Evolutionary conservation across 2,797 vertebrate genomes (phyloP).

Genomic region (Sebastiscus tertius): DNA sequence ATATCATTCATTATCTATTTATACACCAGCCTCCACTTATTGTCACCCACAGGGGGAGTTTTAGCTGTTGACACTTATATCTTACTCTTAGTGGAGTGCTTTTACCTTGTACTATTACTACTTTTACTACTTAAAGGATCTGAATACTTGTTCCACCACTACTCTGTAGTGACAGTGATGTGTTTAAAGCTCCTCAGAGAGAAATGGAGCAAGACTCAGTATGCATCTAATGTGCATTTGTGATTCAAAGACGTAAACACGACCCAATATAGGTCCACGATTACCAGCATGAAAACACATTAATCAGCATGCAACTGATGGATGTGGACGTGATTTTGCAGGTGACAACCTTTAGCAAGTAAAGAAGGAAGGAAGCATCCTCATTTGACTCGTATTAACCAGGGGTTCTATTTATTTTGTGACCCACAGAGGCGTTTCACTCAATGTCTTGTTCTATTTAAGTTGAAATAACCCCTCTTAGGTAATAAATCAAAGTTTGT

Average conservation of each 20-base stretch:
- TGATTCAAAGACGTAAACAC: background rate
- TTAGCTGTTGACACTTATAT: background rate
- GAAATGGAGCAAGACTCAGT: background rate
- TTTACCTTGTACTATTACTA: background rate
- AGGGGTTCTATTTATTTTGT: constrained; percentile 36
- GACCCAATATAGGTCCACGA: background rate
- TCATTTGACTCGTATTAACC: constrained; percentile 40
- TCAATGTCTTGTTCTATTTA: constrained; percentile 58
- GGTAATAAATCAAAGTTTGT: constrained; percentile 68
- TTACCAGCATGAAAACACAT: background rate
- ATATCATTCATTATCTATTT: background rate
- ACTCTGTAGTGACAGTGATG: background rate
- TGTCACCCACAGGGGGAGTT: background rate
- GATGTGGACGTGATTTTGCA: background rate
- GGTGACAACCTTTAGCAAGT: background rate
- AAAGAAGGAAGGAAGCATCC: background rate
- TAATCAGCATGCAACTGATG: background rate
- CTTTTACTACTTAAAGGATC: background rate
- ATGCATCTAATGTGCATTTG: background rate
- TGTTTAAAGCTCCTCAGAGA: background rate
- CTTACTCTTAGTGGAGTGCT: background rate
- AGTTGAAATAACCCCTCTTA: constrained; percentile 61
- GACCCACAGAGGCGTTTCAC: constrained; percentile 60
- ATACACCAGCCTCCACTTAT: background rate
- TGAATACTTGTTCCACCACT: background rate